Evolutionary conservation across 92 coral and sea anemone genomes (phyloP), one percentile per base, ranked within the genome.

Genomic region (Porites cylindrica): DNA sequence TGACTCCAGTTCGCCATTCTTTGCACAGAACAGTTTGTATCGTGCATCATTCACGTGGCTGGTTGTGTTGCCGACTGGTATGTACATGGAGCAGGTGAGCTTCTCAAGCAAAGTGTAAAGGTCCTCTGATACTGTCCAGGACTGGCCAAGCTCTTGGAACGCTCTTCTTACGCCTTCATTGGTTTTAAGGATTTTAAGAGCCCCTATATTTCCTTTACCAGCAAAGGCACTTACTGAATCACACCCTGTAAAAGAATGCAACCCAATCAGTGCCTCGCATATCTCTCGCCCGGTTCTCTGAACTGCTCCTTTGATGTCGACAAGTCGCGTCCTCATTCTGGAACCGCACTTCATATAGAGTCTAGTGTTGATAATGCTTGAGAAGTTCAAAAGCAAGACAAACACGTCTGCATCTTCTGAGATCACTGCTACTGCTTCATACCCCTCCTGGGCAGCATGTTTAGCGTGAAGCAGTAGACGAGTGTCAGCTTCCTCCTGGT

Each of bases 101-200:
- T 72, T 59, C 65, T 84, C 82, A 11, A 84, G 72, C 19, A 52
- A 16, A 12, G 7, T 29, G 43, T 23, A 84, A 8, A 84, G 82
- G n/a, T 75, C 72, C 14, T 56, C 88, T 21, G 89, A 13, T n/a
- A 89, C 66, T 7, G 14, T 21, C 92, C 92, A 89, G n/a, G 65
- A 6, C 53, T 77, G n/a, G 72, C 89, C 92, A n/a, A 89, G 86
- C 70, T 84, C 65, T 6, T 13, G 18, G 53, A 89, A 89, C 4
- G 84, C 71, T 66, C 68, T 32, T 26, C 72, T 66, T 3, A 43
- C 68, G 23, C 59, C 56, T 12, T 26, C 18, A 60, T 88, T 52
- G 32, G 10, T 53, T 10, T 66, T 66, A 8, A 50, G 62, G 62
- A 75, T 75, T 62, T 75, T 75, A 21, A 75, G 64, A 62, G 79